A percentile compares a stretch with the other conserved stretches of the same genome.
These are phyloP conservation scores for Apoderus coryli DNA, from an alignment of 2,888 invertebrate species.

Conservation along the genomic window DNA sequence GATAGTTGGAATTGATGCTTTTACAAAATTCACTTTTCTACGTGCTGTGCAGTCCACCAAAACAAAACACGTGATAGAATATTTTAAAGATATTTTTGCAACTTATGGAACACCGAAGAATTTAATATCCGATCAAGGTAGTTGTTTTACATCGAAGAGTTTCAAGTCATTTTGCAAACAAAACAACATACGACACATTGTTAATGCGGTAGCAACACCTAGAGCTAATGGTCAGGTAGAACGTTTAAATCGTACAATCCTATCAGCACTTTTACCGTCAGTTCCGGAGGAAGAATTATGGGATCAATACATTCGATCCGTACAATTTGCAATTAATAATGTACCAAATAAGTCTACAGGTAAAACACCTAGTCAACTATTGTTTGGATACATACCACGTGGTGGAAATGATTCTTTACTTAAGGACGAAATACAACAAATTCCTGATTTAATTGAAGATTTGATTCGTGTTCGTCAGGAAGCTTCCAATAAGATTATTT, in stretches of 20 bases:
- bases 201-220: slow-evolving; percentile 23
- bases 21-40: slow-evolving; percentile 11
- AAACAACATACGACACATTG: slow-evolving; percentile 20
- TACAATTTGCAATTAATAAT: slow-evolving; percentile 24
- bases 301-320: slow-evolving; percentile 23
- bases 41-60: slow-evolving; percentile 9
- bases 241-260: slow-evolving; percentile 22
- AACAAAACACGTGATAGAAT: slow-evolving; percentile 12
- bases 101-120: slow-evolving; percentile 19
- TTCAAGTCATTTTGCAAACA: slow-evolving; percentile 25
- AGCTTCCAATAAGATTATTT: slow-evolving; percentile 7
- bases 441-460: slow-evolving; percentile 7
- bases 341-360: slow-evolving; percentile 11
- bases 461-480: slow-evolving; percentile 6
- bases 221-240: slow-evolving; percentile 26
- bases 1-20: slow-evolving; percentile 9
- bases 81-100: slow-evolving; percentile 10
- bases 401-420: slow-evolving; percentile 10
- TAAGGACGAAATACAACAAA: slow-evolving; percentile 10
- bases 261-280: slow-evolving; percentile 19
- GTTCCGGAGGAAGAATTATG: slow-evolving; percentile 22
- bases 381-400: slow-evolving; percentile 13
- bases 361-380: slow-evolving; percentile 14
- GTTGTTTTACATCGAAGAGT: no score
- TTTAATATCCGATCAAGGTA: no score